A percentile compares a stretch with the other conserved stretches of the same genome.
Conservation (phyloP, 1,140 invertebrate genomes). For the Neodiprion virginianus region DNA sequence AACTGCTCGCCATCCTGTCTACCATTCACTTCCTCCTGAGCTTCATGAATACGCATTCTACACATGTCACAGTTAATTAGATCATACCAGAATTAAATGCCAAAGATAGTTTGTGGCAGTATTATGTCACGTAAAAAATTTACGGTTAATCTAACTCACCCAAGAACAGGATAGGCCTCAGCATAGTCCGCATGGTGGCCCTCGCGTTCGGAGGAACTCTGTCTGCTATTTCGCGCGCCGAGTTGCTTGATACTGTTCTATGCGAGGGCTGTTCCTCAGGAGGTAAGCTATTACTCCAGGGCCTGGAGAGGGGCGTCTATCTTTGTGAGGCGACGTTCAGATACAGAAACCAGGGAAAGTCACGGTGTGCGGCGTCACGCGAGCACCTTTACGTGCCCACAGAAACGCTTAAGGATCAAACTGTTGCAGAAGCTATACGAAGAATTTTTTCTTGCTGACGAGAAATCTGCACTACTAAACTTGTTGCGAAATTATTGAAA, state of each 20-base stretch:
- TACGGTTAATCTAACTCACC: conserved; percentile 15
- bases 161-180: conserved; percentile 17
- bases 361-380: neutral
- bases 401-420: neutral
- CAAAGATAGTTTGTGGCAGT: neutral
- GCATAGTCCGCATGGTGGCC: conserved; percentile 19
- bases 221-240: conserved; percentile 6
- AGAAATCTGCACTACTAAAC: too few species aligned
- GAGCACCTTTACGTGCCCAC: neutral
- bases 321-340: neutral
- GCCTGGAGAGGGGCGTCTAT: neutral
- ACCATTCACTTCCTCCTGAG: too few species aligned
- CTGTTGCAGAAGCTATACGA: neutral
- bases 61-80: too few species aligned
- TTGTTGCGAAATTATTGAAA: too few species aligned
- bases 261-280: neutral
- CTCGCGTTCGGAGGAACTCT: neutral
- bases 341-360: neutral
- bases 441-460: too few species aligned
- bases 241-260: conserved; percentile 2
- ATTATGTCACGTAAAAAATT: neutral
- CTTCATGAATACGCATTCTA: too few species aligned
- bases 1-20: too few species aligned
- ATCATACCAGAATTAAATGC: too few species aligned
- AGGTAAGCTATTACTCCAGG: conserved; percentile 7